Evolutionary conservation across 64 coral and sea anemone species (phyloP).

Genomic region (Montipora sp.): DNA sequence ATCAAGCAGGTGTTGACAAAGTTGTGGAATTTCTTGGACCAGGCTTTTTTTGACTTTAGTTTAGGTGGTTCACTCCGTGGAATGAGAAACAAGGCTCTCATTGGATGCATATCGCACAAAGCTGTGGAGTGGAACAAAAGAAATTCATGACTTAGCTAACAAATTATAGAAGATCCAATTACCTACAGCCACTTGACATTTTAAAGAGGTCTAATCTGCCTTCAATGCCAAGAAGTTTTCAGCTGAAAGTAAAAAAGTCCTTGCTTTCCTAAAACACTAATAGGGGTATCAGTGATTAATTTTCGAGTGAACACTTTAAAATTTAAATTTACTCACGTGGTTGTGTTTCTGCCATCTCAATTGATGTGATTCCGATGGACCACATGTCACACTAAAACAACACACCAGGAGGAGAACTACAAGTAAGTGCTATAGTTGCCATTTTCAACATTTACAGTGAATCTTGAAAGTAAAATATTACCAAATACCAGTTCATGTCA

Average conservation of each 20-base stretch:
- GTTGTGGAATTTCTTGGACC: conserved; percentile 98
- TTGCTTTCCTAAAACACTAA: too few relatives aligned
- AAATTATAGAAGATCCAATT: too few relatives aligned
- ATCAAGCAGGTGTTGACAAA: conserved; percentile 97
- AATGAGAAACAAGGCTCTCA: conserved; percentile 96
- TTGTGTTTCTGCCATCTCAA: conserved; percentile 97
- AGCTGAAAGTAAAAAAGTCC: too few relatives aligned
- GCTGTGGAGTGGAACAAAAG: conserved; percentile 34
- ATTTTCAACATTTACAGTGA: not conserved
- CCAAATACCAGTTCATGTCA: not conserved
- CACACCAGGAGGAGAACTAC: not conserved
- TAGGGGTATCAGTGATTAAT: too few relatives aligned
- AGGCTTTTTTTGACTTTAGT: conserved; percentile 96
- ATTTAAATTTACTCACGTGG: conserved; percentile 78
- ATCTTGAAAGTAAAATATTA: not conserved
- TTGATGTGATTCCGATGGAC: conserved; percentile 97
- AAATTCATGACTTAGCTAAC: too few relatives aligned
- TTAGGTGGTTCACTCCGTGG: conserved; percentile 94
- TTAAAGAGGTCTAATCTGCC: too few relatives aligned
- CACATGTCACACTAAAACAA: conserved; percentile 95
- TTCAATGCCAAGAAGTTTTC: too few relatives aligned
- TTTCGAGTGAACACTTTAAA: not conserved
- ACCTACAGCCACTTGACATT: too few relatives aligned
- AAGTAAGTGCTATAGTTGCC: too few relatives aligned
- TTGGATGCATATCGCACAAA: conserved; percentile 98